Evolutionary conservation across 2,888 invertebrate genomes (phyloP).

Genomic region (Leistus spinibarbis): DNA sequence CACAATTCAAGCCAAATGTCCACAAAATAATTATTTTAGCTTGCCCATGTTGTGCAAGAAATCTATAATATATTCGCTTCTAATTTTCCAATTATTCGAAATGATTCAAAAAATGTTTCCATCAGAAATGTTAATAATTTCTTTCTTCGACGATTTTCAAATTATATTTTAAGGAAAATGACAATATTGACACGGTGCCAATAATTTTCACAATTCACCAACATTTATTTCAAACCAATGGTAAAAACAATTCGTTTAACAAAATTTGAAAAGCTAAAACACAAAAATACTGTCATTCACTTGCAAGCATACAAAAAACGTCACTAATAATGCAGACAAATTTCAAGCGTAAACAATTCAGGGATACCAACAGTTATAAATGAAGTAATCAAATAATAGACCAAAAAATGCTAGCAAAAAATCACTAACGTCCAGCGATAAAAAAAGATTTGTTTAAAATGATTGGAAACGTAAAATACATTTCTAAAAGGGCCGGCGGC

Average conservation of each 20-base stretch:
- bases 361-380: slow-evolving; percentile 23
- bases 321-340: slow-evolving; percentile 11
- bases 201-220: too few relatives aligned
- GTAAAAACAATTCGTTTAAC: not conserved
- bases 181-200: too few relatives aligned
- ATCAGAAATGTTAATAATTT: too few relatives aligned
- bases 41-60: too few relatives aligned
- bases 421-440: not conserved
- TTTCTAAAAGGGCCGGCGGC: not conserved
- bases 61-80: too few relatives aligned
- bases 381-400: slow-evolving; percentile 21
- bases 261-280: not conserved
- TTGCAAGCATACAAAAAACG: not conserved
- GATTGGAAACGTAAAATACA: not conserved
- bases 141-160: too few relatives aligned
- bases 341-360: slow-evolving; percentile 6
- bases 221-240: not conserved
- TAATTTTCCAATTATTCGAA: too few relatives aligned
- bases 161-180: too few relatives aligned
- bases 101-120: too few relatives aligned
- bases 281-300: not conserved
- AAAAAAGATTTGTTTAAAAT: not conserved
- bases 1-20: too few relatives aligned
- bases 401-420: not conserved
- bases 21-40: too few relatives aligned